phyloP scores from a whole-genome alignment of 2,888 invertebrate genomes.

The Phalera bucephala region DNA sequence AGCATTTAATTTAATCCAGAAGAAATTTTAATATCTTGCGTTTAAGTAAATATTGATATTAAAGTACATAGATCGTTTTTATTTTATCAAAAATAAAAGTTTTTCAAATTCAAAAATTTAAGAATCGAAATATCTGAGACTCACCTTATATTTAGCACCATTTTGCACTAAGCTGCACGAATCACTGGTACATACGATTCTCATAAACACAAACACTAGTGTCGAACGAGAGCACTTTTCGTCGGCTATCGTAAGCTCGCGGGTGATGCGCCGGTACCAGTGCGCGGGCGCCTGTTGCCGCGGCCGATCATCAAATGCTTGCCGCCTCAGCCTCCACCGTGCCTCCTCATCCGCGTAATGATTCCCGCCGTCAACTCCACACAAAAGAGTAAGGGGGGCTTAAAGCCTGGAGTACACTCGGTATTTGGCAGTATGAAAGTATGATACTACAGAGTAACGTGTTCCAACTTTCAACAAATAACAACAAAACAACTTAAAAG shows the following conservation, averaged over 20 bases:
- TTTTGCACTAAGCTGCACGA: slow-evolving; percentile 54
- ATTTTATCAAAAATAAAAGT: too few relatives aligned
- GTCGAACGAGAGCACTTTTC: slow-evolving; percentile 1
- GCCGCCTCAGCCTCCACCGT: slow-evolving; percentile 53
- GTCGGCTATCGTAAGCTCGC: slow-evolving; percentile 26
- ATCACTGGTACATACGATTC: slow-evolving; percentile 35
- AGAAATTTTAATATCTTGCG: too few relatives aligned
- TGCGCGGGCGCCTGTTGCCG: slow-evolving; percentile 49
- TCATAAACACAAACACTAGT: slow-evolving; percentile 33
- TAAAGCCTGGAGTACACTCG: slow-evolving; percentile 7
- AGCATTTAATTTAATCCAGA: too few relatives aligned
- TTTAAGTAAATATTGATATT: too few relatives aligned
- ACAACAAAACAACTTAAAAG: too few relatives aligned
- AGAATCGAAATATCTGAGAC: too few relatives aligned
- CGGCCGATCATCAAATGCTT: slow-evolving; percentile 55
- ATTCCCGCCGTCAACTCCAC: slow-evolving; percentile 40
- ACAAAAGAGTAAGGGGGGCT: slow-evolving; percentile 38
- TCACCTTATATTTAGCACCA: slow-evolving; percentile 72
- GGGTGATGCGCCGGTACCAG: slow-evolving; percentile 9
- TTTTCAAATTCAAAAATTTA: too few relatives aligned
- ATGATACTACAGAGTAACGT: too few relatives aligned
- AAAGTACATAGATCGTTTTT: too few relatives aligned
- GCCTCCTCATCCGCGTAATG: slow-evolving; percentile 62
- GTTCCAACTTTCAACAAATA: too few relatives aligned
- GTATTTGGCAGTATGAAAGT: too few relatives aligned